Conservation (phyloP, 2,113 vertebrate genomes). For the Daboia siamensis region DNA sequence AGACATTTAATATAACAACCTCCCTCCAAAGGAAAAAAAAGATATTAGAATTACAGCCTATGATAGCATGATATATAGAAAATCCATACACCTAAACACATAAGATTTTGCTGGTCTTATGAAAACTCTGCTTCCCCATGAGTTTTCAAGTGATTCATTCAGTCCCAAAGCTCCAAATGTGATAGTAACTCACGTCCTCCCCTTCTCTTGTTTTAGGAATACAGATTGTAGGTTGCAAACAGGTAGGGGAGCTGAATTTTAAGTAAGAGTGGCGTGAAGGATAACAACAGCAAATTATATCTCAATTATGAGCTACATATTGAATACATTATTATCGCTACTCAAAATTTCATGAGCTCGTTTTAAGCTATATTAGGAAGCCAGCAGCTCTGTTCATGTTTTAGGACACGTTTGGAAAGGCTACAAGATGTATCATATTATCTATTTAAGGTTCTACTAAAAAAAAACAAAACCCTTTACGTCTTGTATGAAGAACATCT, state of each 20-base stretch:
- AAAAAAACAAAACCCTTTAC: not conserved
- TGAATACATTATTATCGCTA: not conserved
- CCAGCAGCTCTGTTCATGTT: not conserved
- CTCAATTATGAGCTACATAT: not conserved
- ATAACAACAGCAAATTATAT: not conserved
- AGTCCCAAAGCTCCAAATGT: not conserved
- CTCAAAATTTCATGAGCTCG: not conserved
- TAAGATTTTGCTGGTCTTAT: not conserved
- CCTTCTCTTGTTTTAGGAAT: not conserved
- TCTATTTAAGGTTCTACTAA: not conserved
- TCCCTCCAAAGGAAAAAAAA: not conserved
- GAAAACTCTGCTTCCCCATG: not conserved
- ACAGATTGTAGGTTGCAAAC: not conserved
- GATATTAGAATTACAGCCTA: not conserved
- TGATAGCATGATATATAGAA: not conserved
- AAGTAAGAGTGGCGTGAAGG: not conserved
- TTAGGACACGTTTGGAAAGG: constrained; percentile 9
- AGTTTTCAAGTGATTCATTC: not conserved
- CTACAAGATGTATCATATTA: not conserved
- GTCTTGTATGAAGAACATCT: not conserved
- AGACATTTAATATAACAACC: not conserved
- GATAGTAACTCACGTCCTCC: not conserved
- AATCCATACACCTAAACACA: not conserved
- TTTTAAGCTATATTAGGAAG: not conserved
- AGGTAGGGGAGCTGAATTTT: not conserved